These are phyloP conservation scores for Parotocinclus haroldoi DNA, from an alignment of 2,797 vertebrate genomes.

Conservation along the genomic window DNA sequence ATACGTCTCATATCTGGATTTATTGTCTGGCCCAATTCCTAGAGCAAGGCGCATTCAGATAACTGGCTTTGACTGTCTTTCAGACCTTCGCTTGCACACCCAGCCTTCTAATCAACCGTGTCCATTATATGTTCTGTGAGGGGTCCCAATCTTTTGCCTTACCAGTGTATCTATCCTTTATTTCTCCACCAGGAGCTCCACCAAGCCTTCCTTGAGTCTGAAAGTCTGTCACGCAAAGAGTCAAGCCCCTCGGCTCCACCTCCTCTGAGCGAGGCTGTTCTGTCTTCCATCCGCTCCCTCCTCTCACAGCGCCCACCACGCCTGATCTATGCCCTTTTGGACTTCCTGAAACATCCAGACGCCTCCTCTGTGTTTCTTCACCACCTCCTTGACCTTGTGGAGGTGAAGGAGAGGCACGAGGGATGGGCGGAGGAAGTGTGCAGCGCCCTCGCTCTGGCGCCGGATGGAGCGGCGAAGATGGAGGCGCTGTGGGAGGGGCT, in stretches of 20 bases:
- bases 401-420: conserved; percentile 51
- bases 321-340: conserved; percentile 75
- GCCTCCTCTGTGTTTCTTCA: conserved; percentile 67
- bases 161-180: too few species aligned
- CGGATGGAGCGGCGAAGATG: conserved; percentile 58
- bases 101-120: too few species aligned
- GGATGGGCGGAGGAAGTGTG: conserved; percentile 74
- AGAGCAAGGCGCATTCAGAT: too few species aligned
- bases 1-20: too few species aligned
- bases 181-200: conserved; percentile 77
- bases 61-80: too few species aligned
- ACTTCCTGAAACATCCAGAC: conserved; percentile 65
- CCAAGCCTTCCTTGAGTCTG: conserved; percentile 66
- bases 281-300: conserved; percentile 74
- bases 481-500: conserved; percentile 79
- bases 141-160: too few species aligned
- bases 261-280: conserved; percentile 62
- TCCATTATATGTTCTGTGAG: too few species aligned
- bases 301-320: conserved; percentile 71
- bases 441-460: conserved; percentile 65
- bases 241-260: conserved; percentile 45
- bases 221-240: conserved; percentile 53
- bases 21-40: too few species aligned
- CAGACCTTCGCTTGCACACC: too few species aligned
- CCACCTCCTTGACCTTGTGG: conserved; percentile 74